phyloP scores from a whole-genome alignment of 37 sponge, comb jelly and placozoan genomes.

The Petrosia ficiformis region DNA sequence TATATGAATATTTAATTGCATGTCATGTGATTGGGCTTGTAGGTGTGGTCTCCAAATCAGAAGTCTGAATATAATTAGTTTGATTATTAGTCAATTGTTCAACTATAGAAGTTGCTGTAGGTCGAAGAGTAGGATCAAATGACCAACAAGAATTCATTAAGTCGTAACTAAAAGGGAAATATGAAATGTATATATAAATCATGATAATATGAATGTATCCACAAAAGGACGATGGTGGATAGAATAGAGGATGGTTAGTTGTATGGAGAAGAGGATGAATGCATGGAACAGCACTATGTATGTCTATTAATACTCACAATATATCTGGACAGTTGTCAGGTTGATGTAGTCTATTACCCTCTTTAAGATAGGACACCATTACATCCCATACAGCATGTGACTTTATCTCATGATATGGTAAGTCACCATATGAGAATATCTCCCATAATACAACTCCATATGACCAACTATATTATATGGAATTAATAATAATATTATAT shows the following conservation, averaged over 20 bases:
- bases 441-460: constrained; percentile 79
- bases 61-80: no score
- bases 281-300: background rate
- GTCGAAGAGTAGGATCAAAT: background rate
- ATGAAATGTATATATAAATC: no score
- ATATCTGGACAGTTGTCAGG: constrained; percentile 41
- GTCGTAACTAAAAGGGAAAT: background rate
- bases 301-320: constrained; percentile 37
- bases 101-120: background rate
- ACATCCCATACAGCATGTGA: constrained; percentile 7
- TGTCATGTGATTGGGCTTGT: no score
- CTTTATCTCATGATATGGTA: constrained; percentile 37
- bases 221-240: background rate
- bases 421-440: constrained; percentile 65
- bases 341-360: constrained; percentile 56
- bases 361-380: constrained; percentile 33
- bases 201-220: background rate
- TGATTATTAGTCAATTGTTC: background rate
- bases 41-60: no score
- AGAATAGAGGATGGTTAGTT: background rate
- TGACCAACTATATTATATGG: constrained; percentile 53
- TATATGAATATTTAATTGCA: no score
- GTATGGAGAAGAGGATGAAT: background rate
- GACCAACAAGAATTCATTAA: background rate
- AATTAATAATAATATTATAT: constrained; percentile 12